Percentiles rank a stretch among this genome's conserved stretches.
phyloP scores from a whole-genome alignment of 92 coral and sea anemone genomes.

The Micromussa lordhowensis region DNA sequence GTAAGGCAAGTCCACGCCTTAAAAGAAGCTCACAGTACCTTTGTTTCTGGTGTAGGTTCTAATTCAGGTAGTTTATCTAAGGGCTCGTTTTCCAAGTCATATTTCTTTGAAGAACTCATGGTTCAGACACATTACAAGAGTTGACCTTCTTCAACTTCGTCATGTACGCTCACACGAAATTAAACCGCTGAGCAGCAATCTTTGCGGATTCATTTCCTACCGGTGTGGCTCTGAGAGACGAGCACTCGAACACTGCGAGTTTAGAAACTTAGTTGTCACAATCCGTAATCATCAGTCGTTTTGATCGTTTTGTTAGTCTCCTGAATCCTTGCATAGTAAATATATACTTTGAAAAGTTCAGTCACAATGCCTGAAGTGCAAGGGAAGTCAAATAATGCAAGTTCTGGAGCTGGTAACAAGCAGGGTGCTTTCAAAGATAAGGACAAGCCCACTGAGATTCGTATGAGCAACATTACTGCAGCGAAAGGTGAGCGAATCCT shows the following conservation, averaged over 20 bases:
- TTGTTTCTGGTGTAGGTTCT: neutral
- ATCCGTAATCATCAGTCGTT: slow-evolving; percentile 27
- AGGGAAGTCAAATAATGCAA: slow-evolving; percentile 44
- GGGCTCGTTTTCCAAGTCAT: neutral
- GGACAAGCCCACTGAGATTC: slow-evolving; percentile 95
- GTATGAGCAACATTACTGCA: slow-evolving; percentile 94
- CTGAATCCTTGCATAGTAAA: neutral
- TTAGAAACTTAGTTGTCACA: neutral
- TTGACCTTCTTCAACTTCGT: neutral
- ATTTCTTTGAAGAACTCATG: neutral
- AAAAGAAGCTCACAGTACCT: slow-evolving; percentile 3
- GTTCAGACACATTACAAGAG: neutral
- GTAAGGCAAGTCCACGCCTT: neutral
- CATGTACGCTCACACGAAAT: slow-evolving; percentile 15
- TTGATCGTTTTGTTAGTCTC: neutral
- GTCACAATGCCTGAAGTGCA: slow-evolving; percentile 84
- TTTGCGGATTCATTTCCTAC: neutral
- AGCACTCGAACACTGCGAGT: neutral
- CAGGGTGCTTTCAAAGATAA: slow-evolving; percentile 93
- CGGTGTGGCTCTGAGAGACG: slow-evolving; percentile 1
- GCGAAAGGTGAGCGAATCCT: slow-evolving; percentile 79
- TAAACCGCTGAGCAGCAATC: neutral
- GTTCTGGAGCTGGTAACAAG: slow-evolving; percentile 45
- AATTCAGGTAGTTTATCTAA: neutral
- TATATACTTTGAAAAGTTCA: neutral